Conservation (phyloP, 2,888 invertebrate species). For the Vesta saturnalis region DNA sequence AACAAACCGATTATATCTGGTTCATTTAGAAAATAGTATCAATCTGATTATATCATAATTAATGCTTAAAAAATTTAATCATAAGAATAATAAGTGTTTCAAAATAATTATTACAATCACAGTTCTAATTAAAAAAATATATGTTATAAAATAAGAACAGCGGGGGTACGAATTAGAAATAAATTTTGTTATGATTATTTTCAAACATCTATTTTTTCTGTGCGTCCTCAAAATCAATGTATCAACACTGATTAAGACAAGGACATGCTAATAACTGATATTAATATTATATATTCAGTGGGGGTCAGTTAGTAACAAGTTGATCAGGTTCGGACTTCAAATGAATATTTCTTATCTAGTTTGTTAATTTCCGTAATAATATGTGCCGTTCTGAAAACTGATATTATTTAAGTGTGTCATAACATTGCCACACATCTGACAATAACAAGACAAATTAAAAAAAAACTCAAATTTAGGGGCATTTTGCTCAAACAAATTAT, state of each 20-base stretch:
- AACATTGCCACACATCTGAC: too few relatives aligned
- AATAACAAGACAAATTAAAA: too few relatives aligned
- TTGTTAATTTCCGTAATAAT: conserved; percentile 27
- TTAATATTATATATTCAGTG: conserved; percentile 26
- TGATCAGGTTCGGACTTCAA: conserved; percentile 23
- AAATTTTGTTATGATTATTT: conserved; percentile 6
- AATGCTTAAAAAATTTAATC: conserved; percentile 2
- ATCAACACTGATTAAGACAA: conserved; percentile 27
- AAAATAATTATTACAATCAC: neutral
- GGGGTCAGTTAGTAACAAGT: conserved; percentile 34
- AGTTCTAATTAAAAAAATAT: neutral
- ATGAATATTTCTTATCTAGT: conserved; percentile 11
- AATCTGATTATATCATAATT: conserved; percentile 9
- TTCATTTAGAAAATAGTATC: neutral
- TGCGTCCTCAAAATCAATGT: conserved; percentile 23
- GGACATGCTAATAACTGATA: conserved; percentile 25
- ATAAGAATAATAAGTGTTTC: conserved; percentile 16
- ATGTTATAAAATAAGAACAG: too few relatives aligned
- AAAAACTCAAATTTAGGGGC: too few relatives aligned
- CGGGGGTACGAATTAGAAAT: too few relatives aligned
- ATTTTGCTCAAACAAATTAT: too few relatives aligned
- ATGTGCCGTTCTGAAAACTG: neutral
- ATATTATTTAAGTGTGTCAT: too few relatives aligned
- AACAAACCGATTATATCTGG: neutral
- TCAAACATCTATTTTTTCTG: conserved; percentile 17